Conservation (phyloP, 2,797 vertebrate genomes). For the Esox lucius region DNA sequence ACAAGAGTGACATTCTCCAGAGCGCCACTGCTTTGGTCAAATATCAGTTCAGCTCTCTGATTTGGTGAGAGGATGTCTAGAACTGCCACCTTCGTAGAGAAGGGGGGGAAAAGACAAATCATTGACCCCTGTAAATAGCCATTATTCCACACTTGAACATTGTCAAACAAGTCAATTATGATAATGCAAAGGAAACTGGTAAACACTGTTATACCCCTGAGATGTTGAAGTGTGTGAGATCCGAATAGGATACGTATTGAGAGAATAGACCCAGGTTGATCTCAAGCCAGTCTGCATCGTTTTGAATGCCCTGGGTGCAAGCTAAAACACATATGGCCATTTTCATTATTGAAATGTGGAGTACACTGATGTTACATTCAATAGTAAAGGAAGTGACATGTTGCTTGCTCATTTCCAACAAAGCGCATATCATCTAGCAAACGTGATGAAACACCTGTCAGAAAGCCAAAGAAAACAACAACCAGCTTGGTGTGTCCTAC, state of each 20-base stretch:
- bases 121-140: background rate
- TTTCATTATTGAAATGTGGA: background rate
- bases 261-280: conserved; percentile 48
- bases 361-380: background rate
- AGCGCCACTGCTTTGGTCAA: conserved; percentile 41
- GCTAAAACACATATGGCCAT: conserved; percentile 10
- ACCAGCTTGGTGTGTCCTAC: conserved; percentile 18
- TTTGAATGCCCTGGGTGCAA: conserved; percentile 37
- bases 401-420: too few species aligned
- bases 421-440: too few species aligned
- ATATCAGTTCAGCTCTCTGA: conserved; percentile 53
- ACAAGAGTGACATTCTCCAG: conserved; percentile 47
- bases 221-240: conserved; percentile 39
- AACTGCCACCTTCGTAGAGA: conserved; percentile 25
- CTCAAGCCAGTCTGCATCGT: conserved; percentile 42
- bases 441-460: too few species aligned
- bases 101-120: background rate
- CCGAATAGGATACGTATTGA: conserved; percentile 16
- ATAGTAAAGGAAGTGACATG: background rate
- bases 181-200: background rate
- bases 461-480: too few species aligned
- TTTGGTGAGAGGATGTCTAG: conserved; percentile 41
- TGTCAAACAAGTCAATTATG: background rate
- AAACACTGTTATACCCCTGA: conserved; percentile 30
- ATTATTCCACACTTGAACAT: background rate